A percentile compares a stretch with the other conserved stretches of the same genome.
Conservation (phyloP, 1,140 invertebrate genomes). For the Dinoponera quadriceps region DNA sequence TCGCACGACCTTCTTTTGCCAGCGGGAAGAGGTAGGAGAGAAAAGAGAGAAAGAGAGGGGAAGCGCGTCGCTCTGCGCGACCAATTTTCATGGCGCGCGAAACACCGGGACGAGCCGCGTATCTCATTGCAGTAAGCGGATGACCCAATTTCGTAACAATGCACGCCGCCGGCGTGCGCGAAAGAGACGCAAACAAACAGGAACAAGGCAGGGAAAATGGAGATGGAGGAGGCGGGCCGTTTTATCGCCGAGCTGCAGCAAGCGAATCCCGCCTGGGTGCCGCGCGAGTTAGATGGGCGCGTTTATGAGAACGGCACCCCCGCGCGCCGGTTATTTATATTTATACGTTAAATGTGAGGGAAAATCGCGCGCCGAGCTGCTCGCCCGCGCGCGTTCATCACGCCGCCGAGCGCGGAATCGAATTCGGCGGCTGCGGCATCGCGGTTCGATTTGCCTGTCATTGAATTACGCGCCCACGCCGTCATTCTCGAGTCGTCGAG, state of each 20-base stretch:
- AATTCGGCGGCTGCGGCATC: neutral
- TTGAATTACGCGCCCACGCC: neutral
- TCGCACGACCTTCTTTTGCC: neutral
- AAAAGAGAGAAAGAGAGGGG: neutral
- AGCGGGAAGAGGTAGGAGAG: neutral
- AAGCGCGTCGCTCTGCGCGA: neutral
- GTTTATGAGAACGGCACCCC: conserved; percentile 21
- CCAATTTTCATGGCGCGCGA: conserved; percentile 47
- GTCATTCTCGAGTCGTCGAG: neutral
- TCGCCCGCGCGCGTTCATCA: too few species aligned
- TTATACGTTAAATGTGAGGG: conserved; percentile 30
- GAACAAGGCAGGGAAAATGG: conserved; percentile 36
- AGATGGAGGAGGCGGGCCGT: conserved; percentile 28
- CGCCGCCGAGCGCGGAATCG: neutral
- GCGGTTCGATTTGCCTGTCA: neutral
- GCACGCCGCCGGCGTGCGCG: conserved; percentile 31
- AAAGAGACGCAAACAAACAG: conserved; percentile 63
- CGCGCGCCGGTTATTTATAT: conserved; percentile 48
- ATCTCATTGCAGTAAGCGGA: conserved; percentile 61
- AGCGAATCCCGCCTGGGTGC: neutral
- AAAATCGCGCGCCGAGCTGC: neutral
- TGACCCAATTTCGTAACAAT: conserved; percentile 73
- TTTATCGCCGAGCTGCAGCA: conserved; percentile 42
- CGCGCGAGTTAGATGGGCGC: conserved; percentile 39
- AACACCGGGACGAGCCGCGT: conserved; percentile 42